Evolutionary conservation across 2,888 invertebrate genomes (phyloP).

Genomic region (Lasioglossum lativentre): DNA sequence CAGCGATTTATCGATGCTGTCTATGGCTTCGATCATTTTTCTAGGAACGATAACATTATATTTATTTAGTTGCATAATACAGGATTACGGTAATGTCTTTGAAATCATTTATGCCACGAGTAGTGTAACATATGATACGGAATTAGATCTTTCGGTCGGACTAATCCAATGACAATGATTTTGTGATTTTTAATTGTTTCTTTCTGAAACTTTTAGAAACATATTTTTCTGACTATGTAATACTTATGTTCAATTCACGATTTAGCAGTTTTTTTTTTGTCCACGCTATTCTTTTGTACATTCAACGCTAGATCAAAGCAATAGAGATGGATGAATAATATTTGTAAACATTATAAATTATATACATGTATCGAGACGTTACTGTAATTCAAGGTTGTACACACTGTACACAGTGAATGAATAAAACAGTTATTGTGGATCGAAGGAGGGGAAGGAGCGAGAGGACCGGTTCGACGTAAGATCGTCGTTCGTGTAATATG

Average conservation of each 20-base stretch:
- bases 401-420: not conserved
- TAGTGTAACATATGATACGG: not conserved
- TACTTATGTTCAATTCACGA: too few species aligned
- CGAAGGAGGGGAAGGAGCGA: not conserved
- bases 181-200: not conserved
- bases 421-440: not conserved
- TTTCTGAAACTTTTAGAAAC: not conserved
- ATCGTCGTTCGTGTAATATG: slow-evolving; percentile 50
- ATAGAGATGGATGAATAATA: not conserved
- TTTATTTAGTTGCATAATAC: not conserved
- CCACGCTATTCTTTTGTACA: too few species aligned
- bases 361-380: not conserved
- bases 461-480: not conserved
- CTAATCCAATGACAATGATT: not conserved
- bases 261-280: too few species aligned
- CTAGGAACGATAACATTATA: not conserved
- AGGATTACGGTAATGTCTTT: not conserved
- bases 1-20: not conserved
- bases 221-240: too few species aligned
- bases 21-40: too few species aligned
- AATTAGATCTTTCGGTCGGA: not conserved
- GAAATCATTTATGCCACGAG: too few species aligned
- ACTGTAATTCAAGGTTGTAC: not conserved
- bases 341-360: not conserved
- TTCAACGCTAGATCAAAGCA: not conserved